Evolutionary conservation across 2,113 vertebrate genomes (phyloP).

Genomic region (Salvelinus fontinalis): DNA sequence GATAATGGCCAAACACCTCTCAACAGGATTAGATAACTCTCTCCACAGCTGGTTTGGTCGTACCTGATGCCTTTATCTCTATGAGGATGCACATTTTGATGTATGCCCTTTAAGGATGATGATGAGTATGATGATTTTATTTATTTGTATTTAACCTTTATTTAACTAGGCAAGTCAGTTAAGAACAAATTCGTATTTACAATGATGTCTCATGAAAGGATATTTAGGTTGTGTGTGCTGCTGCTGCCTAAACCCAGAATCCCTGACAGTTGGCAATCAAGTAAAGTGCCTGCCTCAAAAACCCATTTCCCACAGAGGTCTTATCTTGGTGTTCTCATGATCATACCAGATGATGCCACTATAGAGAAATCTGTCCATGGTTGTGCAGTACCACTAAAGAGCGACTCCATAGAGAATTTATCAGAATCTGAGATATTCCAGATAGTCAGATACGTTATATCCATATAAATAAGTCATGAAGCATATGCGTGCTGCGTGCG

Average conservation of each 20-base stretch:
- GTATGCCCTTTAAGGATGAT: too few relatives aligned
- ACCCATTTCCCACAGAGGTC: background rate
- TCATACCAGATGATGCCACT: background rate
- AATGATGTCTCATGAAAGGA: background rate
- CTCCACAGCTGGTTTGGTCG: too few relatives aligned
- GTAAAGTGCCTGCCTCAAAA: background rate
- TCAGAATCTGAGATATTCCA: too few relatives aligned
- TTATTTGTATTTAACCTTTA: too few relatives aligned
- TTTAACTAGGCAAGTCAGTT: too few relatives aligned
- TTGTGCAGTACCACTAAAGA: background rate
- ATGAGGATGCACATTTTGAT: too few relatives aligned
- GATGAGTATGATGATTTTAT: background rate
- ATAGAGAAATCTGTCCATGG: background rate
- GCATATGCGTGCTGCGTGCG: background rate
- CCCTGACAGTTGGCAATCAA: background rate
- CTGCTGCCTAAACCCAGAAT: background rate
- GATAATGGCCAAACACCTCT: too few relatives aligned
- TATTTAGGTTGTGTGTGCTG: background rate
- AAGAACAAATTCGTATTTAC: too few relatives aligned
- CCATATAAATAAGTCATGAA: background rate
- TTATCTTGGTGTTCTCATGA: background rate
- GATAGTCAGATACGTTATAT: background rate
- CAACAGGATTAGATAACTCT: too few relatives aligned
- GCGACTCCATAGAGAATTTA: too few relatives aligned
- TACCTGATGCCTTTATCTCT: too few relatives aligned